A percentile compares a stretch with the other conserved stretches of the same genome.
phyloP scores from a whole-genome alignment of 2,888 invertebrate genomes.

The Euzetes globulus region DNA sequence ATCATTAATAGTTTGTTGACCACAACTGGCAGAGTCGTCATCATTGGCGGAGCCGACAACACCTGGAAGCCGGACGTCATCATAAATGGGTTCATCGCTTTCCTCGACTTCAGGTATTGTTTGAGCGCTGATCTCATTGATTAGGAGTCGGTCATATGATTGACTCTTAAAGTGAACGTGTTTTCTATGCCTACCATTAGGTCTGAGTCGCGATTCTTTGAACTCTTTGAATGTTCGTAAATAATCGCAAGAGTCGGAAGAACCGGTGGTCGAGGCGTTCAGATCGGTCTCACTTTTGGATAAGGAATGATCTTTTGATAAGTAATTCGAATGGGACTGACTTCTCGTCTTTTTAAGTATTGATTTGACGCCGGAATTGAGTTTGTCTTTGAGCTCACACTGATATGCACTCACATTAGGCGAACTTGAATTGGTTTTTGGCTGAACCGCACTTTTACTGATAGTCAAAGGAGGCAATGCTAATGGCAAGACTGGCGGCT shows the following conservation, averaged over 20 bases:
- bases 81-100: conserved; percentile 32
- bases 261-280: not conserved
- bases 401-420: not conserved
- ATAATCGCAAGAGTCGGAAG: conserved; percentile 4
- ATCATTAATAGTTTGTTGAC: not conserved
- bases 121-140: conserved; percentile 28
- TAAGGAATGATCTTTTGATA: not conserved
- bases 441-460: no score
- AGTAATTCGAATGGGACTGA: not conserved
- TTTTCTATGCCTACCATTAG: not conserved
- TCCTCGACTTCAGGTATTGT: conserved; percentile 31
- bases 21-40: not conserved
- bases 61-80: conserved; percentile 27
- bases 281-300: not conserved
- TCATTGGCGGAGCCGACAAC: not conserved
- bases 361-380: conserved; percentile 38
- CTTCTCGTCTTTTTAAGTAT: conserved; percentile 40
- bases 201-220: conserved; percentile 15
- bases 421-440: not conserved
- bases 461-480: no score
- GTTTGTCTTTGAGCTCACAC: conserved; percentile 31
- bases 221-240: conserved; percentile 16
- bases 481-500: no score
- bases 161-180: conserved; percentile 30
- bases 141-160: conserved; percentile 20